These are phyloP conservation scores for Canis aureus DNA, from an alignment of 2,113 vertebrate genomes.

Conservation along the genomic window DNA sequence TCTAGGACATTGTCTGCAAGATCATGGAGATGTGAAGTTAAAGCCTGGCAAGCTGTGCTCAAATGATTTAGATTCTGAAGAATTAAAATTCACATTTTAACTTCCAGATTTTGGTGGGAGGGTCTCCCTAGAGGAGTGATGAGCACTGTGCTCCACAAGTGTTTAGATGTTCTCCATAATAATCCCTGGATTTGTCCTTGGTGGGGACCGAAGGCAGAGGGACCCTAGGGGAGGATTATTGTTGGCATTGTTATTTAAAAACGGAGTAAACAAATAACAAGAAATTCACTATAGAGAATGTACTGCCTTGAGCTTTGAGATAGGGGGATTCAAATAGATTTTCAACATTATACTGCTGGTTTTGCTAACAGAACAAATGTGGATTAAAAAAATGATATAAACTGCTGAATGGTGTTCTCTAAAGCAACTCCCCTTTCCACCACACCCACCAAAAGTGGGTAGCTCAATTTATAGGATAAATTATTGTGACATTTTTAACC, in stretches of 20 bases:
- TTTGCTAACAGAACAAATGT: slow-evolving; percentile 68
- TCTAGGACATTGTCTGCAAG: neutral
- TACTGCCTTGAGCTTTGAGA: slow-evolving; percentile 71
- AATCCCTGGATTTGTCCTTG: slow-evolving; percentile 72
- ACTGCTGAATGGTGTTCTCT: neutral
- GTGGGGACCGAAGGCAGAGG: slow-evolving; percentile 27
- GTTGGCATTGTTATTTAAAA: slow-evolving; percentile 75
- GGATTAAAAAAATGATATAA: neutral
- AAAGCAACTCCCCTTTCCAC: neutral
- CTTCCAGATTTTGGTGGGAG: neutral
- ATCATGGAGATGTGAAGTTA: neutral
- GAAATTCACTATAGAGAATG: slow-evolving; percentile 49
- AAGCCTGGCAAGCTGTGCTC: neutral
- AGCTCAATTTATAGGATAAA: neutral
- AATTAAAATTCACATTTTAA: slow-evolving; percentile 55
- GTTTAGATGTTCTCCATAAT: slow-evolving; percentile 53
- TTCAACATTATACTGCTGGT: slow-evolving; percentile 67
- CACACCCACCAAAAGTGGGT: neutral
- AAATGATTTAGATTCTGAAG: slow-evolving; percentile 7
- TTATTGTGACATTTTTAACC: slow-evolving; percentile 11
- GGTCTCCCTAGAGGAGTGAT: neutral
- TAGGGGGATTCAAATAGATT: slow-evolving; percentile 73
- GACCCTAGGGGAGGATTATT: slow-evolving; percentile 71
- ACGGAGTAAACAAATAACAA: slow-evolving; percentile 73
- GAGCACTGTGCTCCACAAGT: neutral